A percentile compares a stretch with the other conserved stretches of the same genome.
Conservation (phyloP, 2,113 vertebrate species). For the Campylomormyrus tamandua region DNA sequence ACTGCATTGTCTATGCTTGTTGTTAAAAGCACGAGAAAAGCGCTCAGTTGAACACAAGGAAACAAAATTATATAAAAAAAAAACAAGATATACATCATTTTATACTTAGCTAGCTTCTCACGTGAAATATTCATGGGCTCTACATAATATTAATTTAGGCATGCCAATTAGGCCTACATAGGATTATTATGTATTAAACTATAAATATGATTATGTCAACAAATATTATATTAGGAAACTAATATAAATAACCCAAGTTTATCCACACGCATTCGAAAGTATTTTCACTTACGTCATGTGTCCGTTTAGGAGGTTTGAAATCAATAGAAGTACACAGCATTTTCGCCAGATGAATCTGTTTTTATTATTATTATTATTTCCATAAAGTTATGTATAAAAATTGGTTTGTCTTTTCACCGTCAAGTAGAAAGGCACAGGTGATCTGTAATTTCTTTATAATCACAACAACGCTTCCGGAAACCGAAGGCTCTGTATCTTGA, state of each 20-base stretch:
- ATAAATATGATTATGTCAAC: neutral
- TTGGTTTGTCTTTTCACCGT: neutral
- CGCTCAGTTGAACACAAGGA: neutral
- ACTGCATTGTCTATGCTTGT: neutral
- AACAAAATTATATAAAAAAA: neutral
- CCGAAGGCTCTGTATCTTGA: neutral
- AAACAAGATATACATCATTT: neutral
- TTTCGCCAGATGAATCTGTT: neutral
- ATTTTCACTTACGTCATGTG: neutral
- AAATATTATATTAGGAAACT: neutral
- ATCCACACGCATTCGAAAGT: neutral
- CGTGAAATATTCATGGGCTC: neutral
- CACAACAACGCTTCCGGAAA: neutral
- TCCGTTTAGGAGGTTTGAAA: neutral
- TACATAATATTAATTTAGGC: neutral
- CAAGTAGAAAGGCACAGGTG: neutral
- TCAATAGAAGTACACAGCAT: neutral
- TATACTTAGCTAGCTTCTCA: neutral
- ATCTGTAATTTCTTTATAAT: neutral
- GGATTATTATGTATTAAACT: neutral
- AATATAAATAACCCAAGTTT: neutral
- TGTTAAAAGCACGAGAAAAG: neutral
- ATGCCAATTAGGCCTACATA: neutral
- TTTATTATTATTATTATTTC: neutral
- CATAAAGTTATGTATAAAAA: neutral